phyloP scores from a whole-genome alignment of 2,888 invertebrate species.

The Pegoplata infirma region DNA sequence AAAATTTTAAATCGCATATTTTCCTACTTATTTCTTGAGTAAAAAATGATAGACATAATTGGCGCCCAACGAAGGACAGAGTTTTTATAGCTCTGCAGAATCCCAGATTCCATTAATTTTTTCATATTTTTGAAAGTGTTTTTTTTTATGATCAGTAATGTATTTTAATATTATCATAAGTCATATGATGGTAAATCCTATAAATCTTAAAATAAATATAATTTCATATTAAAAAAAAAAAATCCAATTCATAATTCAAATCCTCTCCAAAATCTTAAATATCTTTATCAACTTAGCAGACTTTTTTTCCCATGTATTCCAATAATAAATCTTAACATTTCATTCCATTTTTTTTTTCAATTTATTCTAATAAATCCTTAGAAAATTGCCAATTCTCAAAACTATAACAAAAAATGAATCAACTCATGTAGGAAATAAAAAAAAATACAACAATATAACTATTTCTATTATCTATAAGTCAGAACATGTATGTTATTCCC shows the following conservation, averaged over 20 bases:
- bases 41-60: no score
- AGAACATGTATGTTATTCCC: background rate
- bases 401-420: background rate
- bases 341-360: conserved; percentile 24
- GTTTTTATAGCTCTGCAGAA: no score
- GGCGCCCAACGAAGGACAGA: no score
- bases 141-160: no score
- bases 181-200: no score
- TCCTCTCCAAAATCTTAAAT: background rate
- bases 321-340: conserved; percentile 46
- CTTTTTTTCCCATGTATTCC: background rate
- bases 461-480: background rate
- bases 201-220: no score
- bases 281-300: background rate
- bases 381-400: conserved; percentile 53
- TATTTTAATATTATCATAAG: no score
- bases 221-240: no score
- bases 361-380: conserved; percentile 50
- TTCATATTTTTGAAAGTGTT: no score
- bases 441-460: conserved; percentile 1
- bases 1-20: no score
- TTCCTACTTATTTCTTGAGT: no score
- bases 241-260: background rate
- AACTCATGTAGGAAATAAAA: background rate
- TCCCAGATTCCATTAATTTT: no score